Evolutionary conservation across 2,888 invertebrate species (phyloP), one percentile per base, ranked within the genome.

Genomic region (Plebejus melissa): DNA sequence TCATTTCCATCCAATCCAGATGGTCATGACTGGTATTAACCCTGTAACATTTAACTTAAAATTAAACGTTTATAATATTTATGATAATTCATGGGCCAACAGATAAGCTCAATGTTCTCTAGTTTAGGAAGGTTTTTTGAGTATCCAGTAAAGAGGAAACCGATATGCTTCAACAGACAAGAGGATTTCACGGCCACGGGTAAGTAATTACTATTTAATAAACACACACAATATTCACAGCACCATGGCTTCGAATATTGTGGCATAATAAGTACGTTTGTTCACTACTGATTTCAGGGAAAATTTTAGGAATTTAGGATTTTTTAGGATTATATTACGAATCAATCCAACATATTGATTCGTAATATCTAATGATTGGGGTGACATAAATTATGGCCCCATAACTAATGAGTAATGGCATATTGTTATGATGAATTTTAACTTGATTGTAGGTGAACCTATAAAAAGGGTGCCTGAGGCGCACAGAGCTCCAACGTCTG

Each of bases 131-230:
- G 91, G 77, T 93, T 93, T 81, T 94, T 94, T 79, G 94, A 94
- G 80, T 94, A 94, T 80, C 94, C 94, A 0, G 94, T 94, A 57
- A 94, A 94, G 81, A 88, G 94, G 77, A 94, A 94, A 86, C 94
- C 94, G 0, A 94, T 94, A 76, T 94, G 94, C 81, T 94, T 94
- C 78, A 94, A 94, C 77, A 86, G 94, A 38, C 94, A 94, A 80
- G 94, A 94, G 80, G 94, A 94, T 81, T 94, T 94, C 70, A 92
- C 94, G 22, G 94, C 94, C 1, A 94, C 94, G 75, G 94, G 94
- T 93, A 83, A 74, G 74, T 77, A 50, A 50, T 28, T 11, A 50
- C 46, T 3, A 11, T 46, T 32, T 32, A 32, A 46, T 46, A 46
- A 38, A 11, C 11, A 16, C 13, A 50, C 1, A 54, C 16, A 54